Base-by-base conservation (phyloP, 2,113 vertebrate genomes). In the Phylloscopus trochilus region DNA sequence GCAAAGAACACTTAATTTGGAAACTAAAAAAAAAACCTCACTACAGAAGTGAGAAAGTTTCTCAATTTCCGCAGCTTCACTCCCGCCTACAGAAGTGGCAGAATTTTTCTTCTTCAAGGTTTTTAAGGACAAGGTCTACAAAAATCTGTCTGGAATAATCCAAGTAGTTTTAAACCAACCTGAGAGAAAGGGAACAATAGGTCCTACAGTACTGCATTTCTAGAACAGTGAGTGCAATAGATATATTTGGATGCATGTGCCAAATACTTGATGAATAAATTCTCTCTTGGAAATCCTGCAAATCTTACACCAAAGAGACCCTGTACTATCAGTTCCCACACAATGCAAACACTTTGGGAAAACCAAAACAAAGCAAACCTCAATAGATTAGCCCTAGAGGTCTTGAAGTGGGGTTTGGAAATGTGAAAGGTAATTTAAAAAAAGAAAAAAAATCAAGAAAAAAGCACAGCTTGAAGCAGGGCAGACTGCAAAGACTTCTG, bases 51-150 rank as follows among this genome's bases (percentile, higher is more conserved):
- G 85, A 94, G 68, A 89, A 95, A 90, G 79, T 90, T 97, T 90
- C 92, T 88, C 60, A n/a, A 73, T 83, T 96, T 86, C 79, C 88
- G 64, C 60, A 88, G 77, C 76, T 92, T 97, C 83, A 83, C 69
- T 93, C 83, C 87, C 68, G 0, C 94, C 96, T 84, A 95, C 94
- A 78, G 27, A 95, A 67, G 73, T 26, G 37, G 39, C 47, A 89
- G 68, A 86, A 68, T 68, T 81, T 74, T 86, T 81, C 76, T 83
- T 78, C 33, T 74, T 64, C 58, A 47, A 90, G 77, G 31, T 74
- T 93, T 93, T 92, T 94, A 89, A 95, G 89, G 92, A 94, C 51
- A 93, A 89, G 55, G 56, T 83, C 76, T 93, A 86, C 55, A 90
- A 94, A 83, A 92, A 87, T 55, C 68, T 86, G 52, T 52, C 80